These are phyloP conservation scores for Plutomurus gul DNA, from an alignment of 1,140 invertebrate species.

Conservation along the genomic window DNA sequence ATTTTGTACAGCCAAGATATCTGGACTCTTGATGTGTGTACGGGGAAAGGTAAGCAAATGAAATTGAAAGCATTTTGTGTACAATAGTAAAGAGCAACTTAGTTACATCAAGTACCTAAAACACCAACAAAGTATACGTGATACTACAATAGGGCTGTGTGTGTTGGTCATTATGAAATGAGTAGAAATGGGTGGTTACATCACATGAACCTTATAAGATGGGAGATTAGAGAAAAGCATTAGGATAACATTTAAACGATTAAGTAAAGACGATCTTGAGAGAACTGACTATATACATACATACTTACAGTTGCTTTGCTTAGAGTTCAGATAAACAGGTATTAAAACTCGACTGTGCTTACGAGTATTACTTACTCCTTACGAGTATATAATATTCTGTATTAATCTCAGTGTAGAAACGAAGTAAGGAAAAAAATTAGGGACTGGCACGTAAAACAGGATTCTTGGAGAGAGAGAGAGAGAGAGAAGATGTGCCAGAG, in stretches of 20 bases:
- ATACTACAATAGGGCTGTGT: too few species aligned
- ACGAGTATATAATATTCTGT: neutral
- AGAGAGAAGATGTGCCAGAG: neutral
- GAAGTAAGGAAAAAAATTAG: conserved; percentile 10
- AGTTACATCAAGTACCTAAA: too few species aligned
- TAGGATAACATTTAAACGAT: neutral
- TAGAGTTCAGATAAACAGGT: neutral
- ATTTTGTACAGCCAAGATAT: too few species aligned
- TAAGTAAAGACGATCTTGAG: neutral
- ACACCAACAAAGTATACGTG: too few species aligned
- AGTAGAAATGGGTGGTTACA: neutral
- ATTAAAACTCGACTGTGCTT: too few species aligned
- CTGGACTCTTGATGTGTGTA: too few species aligned
- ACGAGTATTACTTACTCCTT: neutral
- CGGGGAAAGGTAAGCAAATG: too few species aligned
- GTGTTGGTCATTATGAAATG: too few species aligned
- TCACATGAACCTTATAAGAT: neutral
- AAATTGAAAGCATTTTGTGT: too few species aligned
- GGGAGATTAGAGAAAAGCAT: neutral
- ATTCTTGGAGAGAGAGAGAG: neutral
- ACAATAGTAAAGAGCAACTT: too few species aligned
- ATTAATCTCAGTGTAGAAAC: neutral
- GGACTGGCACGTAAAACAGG: conserved; percentile 35
- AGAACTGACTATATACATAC: too few species aligned
- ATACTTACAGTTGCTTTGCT: neutral